Evolutionary conservation across 2,888 invertebrate genomes (phyloP).

Genomic region (Polydrusus pterygomalis): DNA sequence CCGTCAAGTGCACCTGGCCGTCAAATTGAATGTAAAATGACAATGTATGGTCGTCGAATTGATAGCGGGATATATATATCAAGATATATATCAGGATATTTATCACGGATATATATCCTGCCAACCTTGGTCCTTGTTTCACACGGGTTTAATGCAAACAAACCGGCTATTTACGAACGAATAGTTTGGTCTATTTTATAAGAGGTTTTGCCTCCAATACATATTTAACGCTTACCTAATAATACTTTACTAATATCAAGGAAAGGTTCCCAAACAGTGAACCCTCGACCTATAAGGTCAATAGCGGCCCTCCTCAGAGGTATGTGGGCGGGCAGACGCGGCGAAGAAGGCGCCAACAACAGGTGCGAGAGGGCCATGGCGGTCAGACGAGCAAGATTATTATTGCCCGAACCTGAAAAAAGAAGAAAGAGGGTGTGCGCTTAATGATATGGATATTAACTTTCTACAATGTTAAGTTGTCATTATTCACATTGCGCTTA

Average conservation of each 20-base stretch:
- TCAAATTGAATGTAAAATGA: too few relatives aligned
- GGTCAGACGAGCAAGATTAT: conserved; percentile 92
- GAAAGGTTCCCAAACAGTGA: conserved; percentile 99
- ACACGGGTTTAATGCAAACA: too few relatives aligned
- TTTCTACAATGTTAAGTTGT: not conserved
- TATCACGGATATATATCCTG: too few relatives aligned
- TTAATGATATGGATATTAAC: not conserved
- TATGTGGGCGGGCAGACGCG: conserved; percentile 91
- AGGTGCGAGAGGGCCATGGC: conserved; percentile 96
- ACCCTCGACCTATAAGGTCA: conserved; percentile 97
- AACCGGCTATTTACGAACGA: too few relatives aligned
- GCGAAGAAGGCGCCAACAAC: conserved; percentile 88
- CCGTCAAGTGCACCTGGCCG: too few relatives aligned
- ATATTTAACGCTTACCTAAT: conserved; percentile 71
- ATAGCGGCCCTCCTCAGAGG: conserved; percentile 97
- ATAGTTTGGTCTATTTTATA: too few relatives aligned
- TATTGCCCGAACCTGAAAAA: conserved; percentile 87
- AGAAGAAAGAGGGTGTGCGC: conserved; percentile 9
- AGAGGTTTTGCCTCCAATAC: too few relatives aligned
- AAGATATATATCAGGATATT: too few relatives aligned
- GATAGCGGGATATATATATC: too few relatives aligned
- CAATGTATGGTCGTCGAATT: too few relatives aligned
- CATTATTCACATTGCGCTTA: not conserved
- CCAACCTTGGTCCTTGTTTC: too few relatives aligned
- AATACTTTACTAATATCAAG: conserved; percentile 93